Evolutionary conservation across 2,888 invertebrate genomes (phyloP).

Genomic region (Creontiades dilutus): DNA sequence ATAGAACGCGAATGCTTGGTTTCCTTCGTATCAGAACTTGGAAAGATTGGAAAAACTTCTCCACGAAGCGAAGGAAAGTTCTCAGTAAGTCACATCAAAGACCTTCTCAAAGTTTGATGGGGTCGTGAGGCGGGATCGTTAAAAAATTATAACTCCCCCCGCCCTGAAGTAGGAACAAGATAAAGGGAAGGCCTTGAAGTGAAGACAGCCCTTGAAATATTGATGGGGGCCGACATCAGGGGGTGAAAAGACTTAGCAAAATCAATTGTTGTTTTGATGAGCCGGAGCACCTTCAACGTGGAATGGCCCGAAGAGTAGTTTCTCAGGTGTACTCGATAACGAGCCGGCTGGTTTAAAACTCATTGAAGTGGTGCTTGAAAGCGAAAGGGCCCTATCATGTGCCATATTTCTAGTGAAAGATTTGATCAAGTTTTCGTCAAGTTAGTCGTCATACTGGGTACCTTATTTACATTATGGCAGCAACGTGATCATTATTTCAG

Average conservation of each 20-base stretch:
- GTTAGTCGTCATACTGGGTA: too few relatives aligned
- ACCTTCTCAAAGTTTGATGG: constrained; percentile 64
- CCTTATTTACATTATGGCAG: too few relatives aligned
- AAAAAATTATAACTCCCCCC: constrained; percentile 60
- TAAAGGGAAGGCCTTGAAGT: neutral
- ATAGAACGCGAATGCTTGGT: constrained; percentile 11
- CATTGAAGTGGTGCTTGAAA: too few relatives aligned
- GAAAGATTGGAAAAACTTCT: neutral
- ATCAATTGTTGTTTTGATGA: constrained; percentile 13
- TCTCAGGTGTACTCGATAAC: neutral
- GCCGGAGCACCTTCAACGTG: neutral
- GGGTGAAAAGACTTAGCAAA: neutral
- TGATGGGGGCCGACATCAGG: constrained; percentile 3
- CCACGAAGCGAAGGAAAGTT: neutral
- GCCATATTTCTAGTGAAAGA: too few relatives aligned
- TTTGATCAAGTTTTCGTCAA: too few relatives aligned
- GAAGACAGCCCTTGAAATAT: constrained; percentile 1
- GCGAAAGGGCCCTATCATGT: too few relatives aligned
- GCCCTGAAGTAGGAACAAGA: neutral
- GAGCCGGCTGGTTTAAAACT: neutral
- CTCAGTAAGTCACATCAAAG: constrained; percentile 60
- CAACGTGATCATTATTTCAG: too few relatives aligned
- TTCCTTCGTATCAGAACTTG: constrained; percentile 41
- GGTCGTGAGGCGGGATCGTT: constrained; percentile 49
- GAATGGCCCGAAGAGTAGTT: neutral